These are phyloP conservation scores for Phortica okadai DNA, from an alignment of 2,888 invertebrate genomes.

Conservation along the genomic window DNA sequence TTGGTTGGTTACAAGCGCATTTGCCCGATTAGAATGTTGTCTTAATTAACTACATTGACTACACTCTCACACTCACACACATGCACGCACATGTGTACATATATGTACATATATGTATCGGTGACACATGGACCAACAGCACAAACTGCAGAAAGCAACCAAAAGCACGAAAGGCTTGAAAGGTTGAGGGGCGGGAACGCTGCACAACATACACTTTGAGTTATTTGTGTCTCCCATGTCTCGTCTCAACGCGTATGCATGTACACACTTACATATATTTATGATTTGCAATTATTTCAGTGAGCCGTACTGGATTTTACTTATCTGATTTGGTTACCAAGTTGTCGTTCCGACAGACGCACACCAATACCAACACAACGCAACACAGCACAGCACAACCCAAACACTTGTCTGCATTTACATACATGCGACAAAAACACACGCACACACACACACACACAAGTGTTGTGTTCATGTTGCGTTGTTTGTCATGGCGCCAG, in stretches of 20 bases:
- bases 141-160: neutral
- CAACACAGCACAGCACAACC: constrained; percentile 3
- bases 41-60: constrained; percentile 22
- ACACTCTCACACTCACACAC: neutral
- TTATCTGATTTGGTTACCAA: constrained; percentile 64
- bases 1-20: constrained; percentile 12
- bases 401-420: constrained; percentile 28
- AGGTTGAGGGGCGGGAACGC: neutral
- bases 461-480: constrained; percentile 29
- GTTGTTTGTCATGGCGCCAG: constrained; percentile 52
- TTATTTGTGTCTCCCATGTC: constrained; percentile 23
- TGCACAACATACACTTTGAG: constrained; percentile 3
- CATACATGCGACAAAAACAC: constrained; percentile 45
- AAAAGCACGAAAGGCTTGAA: neutral
- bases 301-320: constrained; percentile 36
- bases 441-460: constrained; percentile 38
- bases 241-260: neutral
- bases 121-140: neutral
- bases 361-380: neutral
- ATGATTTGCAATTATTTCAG: constrained; percentile 64
- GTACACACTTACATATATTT: constrained; percentile 55
- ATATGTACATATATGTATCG: neutral
- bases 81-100: neutral
- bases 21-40: neutral
- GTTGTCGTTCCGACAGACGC: constrained; percentile 52